Evolutionary conservation across 2,113 vertebrate genomes (phyloP), one percentile per base, ranked within the genome.

Genomic region (Malurus alboscapulatus): DNA sequence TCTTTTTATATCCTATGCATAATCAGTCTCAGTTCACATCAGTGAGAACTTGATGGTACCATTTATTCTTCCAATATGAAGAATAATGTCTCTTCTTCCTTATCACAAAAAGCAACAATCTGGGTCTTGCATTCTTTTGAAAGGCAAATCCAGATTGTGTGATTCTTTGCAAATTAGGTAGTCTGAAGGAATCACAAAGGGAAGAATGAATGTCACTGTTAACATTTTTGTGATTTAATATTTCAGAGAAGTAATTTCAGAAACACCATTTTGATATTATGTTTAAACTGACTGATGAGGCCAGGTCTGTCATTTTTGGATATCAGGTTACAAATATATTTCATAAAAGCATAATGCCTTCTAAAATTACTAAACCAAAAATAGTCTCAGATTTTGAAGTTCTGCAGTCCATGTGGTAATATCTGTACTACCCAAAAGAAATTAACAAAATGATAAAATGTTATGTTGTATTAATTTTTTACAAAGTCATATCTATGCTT

Each of bases 401-500:
- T 78, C 65, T 78, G 19, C 53, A 90, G 76, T 10, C 76, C 61
- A 44, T 90, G 59, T 87, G 72, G 92, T 94, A 72, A 95, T 63
- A 55, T 92, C 89, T 94, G 14, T 80, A 88, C 80, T 82, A 92
- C 90, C 40, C 36, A 67, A 82, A 88, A 95, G 84, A 96, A 94
- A 96, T 96, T 96, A 96, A 92, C 59, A 86, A 92, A 96, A 95
- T 96, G 91, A 95, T 94, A 67, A 94, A 94, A 95, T 87, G 72
- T 95, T 96, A 95, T 83, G 72, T 74, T 95, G 66, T 26, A 94
- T 95, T 75, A 92, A 88, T 92, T 89, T 94, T 91, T 95, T 88
- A 94, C 55, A 73, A 86, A 95, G 79, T 91, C 88, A 58, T 94
- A 89, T 94, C 92, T 93, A 44, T 90, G 34, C 78, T 96, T 95